Base-by-base conservation (phyloP, 35 echinoderm and acorn worm species). In the Ophiothrix spiculata region DNA sequence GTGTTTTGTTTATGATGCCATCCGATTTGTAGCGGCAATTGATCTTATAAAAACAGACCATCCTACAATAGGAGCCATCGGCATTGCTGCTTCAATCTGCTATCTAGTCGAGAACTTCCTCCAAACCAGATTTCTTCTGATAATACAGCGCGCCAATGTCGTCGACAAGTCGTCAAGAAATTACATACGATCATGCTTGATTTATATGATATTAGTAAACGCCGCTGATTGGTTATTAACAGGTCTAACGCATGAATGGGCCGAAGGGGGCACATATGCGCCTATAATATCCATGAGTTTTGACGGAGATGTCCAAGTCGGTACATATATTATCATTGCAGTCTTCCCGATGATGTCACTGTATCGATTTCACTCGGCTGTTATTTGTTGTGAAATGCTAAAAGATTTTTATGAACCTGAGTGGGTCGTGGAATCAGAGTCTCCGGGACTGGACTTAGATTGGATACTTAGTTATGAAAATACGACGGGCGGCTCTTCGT, bases 171-270 rank as follows among this genome's bases (percentile, higher is more conserved):
- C 60, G 60, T 10, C 60, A 69, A 6, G 60, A 69, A 28, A 69
- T 15, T 69, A 69, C 60, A 1, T 69, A 1, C 2, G 60, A 15
- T 15, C 10, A 25, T 69, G 60, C 25, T 25, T 69, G 60, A 69
- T 69, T 12, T 69, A 69, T n/a, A 4, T 69, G 4, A 12, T n/a
- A 4, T 25, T 69, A 25, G 23, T 69, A 25, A 69, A 69, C 25
- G 60, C 60, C 3, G 60, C 23, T 6, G 29, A 25, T 69, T 69
- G 60, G 60, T 15, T 69, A 25, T 28, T 69, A 2, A 69, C 60
- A 25, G 60, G 6, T 69, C 60, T 69, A 69, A n/a, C 60, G 17
- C 60, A 69, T 69, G 60, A 69, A 69, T 69, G 60, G 60, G 60
- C 60, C 4, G 45, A 69, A 25, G 60, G 4, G 16, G 60, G 60